Conservation (phyloP, 2,797 vertebrate species). For the Sarcoramphus papa region DNA sequence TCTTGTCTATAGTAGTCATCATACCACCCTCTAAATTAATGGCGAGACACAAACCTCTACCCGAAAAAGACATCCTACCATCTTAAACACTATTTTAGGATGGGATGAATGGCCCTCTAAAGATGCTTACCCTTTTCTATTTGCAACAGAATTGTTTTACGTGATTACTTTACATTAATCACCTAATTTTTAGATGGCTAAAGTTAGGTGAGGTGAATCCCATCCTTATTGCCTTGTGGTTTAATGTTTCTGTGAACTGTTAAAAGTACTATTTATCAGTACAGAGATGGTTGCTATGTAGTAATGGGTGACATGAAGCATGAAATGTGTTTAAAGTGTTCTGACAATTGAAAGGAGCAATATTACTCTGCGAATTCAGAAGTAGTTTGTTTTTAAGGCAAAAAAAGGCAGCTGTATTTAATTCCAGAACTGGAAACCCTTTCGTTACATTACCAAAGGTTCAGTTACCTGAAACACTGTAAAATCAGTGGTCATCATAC, state of each 20-base stretch:
- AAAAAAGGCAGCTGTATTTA: not conserved
- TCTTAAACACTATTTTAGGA: not conserved
- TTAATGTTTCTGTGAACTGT: constrained; percentile 8
- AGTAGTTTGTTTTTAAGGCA: not conserved
- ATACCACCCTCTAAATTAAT: not conserved
- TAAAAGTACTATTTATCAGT: constrained; percentile 16
- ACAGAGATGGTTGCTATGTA: not conserved
- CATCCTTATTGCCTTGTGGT: not conserved
- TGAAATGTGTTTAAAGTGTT: constrained; percentile 27
- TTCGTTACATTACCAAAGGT: not conserved
- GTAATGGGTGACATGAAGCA: constrained; percentile 10
- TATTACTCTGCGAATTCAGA: not conserved
- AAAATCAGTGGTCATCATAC: not conserved
- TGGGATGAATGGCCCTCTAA: not conserved
- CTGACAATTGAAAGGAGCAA: constrained; percentile 5
- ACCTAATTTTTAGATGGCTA: not conserved
- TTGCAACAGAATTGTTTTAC: not conserved
- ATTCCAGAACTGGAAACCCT: not conserved
- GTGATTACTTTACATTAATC: not conserved
- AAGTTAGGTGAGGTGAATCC: not conserved
- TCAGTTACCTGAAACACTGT: not conserved
- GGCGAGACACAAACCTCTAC: not conserved
- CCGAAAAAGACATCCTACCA: not conserved
- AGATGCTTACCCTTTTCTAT: not conserved
- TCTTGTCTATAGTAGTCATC: not conserved